Conservation (phyloP, 2,797 vertebrate species). For the Catostomus latipinnis region DNA sequence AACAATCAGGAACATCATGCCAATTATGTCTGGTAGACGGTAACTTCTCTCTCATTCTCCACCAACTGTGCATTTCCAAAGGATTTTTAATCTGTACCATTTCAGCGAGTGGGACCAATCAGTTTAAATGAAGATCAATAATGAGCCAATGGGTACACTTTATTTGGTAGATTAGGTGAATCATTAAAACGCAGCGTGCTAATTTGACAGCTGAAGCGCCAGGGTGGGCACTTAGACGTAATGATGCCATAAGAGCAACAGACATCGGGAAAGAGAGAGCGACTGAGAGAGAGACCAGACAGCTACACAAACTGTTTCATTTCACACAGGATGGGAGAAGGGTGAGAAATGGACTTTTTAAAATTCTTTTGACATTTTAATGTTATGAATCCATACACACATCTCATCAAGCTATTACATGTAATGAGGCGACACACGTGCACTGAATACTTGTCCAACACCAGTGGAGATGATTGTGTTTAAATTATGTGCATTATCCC, state of each 20-base stretch:
- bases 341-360: conserved; percentile 11
- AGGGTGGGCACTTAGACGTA: conserved; percentile 58
- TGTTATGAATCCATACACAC: conserved; percentile 42
- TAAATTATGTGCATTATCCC: conserved; percentile 46
- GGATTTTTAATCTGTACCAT: conserved; percentile 55
- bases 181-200: conserved; percentile 62
- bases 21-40: conserved; percentile 38
- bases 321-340: conserved; percentile 45
- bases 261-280: conserved; percentile 2
- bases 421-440: conserved; percentile 51
- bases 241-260: conserved; percentile 63
- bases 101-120: conserved; percentile 60
- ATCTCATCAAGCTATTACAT: conserved; percentile 49
- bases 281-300: not conserved
- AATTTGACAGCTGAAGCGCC: conserved; percentile 63
- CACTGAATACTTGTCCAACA: conserved; percentile 34
- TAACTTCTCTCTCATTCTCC: not conserved
- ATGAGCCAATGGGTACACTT: conserved; percentile 60
- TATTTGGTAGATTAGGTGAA: conserved; percentile 63
- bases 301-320: conserved; percentile 33
- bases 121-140: conserved; percentile 65
- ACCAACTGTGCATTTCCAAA: conserved; percentile 53
- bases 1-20: conserved; percentile 32
- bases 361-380: conserved; percentile 43
- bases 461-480: conserved; percentile 51